phyloP scores from a whole-genome alignment of 2,888 invertebrate species.

The Ferdinandea cuprea region DNA sequence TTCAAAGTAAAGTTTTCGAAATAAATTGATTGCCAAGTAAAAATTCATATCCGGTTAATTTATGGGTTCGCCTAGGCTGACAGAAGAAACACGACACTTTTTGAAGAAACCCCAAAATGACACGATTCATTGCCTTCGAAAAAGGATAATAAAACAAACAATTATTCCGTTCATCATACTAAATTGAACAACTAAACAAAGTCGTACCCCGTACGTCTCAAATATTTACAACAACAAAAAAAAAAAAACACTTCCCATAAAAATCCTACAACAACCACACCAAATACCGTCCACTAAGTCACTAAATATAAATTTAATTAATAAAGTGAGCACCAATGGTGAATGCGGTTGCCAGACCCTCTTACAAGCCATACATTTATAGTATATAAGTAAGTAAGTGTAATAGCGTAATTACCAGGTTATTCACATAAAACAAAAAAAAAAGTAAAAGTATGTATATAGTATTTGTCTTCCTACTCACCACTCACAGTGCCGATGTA shows the following conservation, averaged over 20 bases:
- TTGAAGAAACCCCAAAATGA: too few relatives aligned
- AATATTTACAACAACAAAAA: slow-evolving; percentile 23
- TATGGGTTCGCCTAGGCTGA: too few relatives aligned
- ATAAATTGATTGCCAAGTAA: too few relatives aligned
- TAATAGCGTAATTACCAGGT: slow-evolving; percentile 49
- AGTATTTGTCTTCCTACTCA: slow-evolving; percentile 9
- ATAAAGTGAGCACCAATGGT: slow-evolving; percentile 45
- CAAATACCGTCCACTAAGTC: slow-evolving; percentile 23
- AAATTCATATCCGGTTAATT: too few relatives aligned
- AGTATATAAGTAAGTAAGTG: too few relatives aligned
- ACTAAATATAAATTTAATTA: slow-evolving; percentile 60
- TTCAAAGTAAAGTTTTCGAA: too few relatives aligned
- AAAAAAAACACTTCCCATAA: slow-evolving; percentile 14
- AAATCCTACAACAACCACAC: slow-evolving; percentile 8
- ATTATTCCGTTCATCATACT: too few relatives aligned
- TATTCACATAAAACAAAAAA: slow-evolving; percentile 11
- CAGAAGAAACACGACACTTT: too few relatives aligned
- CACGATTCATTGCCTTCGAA: too few relatives aligned
- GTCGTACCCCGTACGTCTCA: too few relatives aligned
- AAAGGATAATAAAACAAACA: too few relatives aligned
- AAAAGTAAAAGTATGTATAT: slow-evolving; percentile 53
- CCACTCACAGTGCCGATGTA: slow-evolving; percentile 52
- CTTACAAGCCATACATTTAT: neutral
- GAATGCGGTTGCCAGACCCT: slow-evolving; percentile 7
- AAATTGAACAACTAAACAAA: too few relatives aligned